Percentiles rank a stretch among this genome's conserved stretches.
Evolutionary conservation across 2,113 vertebrate genomes (phyloP).

Genomic region (Peromyscus polionotus): DNA sequence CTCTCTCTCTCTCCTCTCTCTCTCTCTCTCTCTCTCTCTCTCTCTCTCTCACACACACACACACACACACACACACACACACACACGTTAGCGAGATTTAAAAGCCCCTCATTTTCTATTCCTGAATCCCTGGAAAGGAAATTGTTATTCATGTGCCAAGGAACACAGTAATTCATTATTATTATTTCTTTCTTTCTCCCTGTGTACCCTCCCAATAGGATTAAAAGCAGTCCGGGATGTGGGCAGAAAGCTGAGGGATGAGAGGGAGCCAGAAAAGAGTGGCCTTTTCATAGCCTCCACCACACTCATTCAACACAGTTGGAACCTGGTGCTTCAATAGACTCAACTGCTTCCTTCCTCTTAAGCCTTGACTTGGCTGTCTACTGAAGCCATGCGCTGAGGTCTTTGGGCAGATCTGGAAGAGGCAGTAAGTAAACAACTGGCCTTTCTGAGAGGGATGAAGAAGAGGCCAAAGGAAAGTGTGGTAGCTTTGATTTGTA

Average conservation of each 20-base stretch:
- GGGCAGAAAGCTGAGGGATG: constrained; percentile 73
- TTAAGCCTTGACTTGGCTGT: constrained; percentile 42
- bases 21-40: too few relatives aligned
- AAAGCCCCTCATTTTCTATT: constrained; percentile 87
- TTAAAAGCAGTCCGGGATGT: constrained; percentile 80
- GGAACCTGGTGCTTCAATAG: constrained; percentile 74
- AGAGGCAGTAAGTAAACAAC: not conserved
- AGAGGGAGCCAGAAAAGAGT: constrained; percentile 80
- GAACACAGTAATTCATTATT: constrained; percentile 87
- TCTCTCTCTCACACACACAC: constrained; percentile 24
- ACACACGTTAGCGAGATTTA: constrained; percentile 87
- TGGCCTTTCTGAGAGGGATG: not conserved
- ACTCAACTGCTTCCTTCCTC: constrained; percentile 76
- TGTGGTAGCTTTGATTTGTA: not conserved
- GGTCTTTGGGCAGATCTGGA: not conserved
- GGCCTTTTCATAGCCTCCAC: constrained; percentile 85
- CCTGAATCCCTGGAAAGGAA: constrained; percentile 85
- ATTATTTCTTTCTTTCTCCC: constrained; percentile 79
- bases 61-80: constrained; percentile 66
- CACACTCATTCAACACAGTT: constrained; percentile 81
- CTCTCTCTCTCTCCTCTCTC: too few relatives aligned
- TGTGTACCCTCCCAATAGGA: constrained; percentile 80
- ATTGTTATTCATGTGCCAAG: constrained; percentile 86
- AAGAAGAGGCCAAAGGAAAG: not conserved
- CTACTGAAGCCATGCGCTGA: not conserved